Evolutionary conservation across 2,797 vertebrate genomes (phyloP).

Genomic region (Characodon lateralis): DNA sequence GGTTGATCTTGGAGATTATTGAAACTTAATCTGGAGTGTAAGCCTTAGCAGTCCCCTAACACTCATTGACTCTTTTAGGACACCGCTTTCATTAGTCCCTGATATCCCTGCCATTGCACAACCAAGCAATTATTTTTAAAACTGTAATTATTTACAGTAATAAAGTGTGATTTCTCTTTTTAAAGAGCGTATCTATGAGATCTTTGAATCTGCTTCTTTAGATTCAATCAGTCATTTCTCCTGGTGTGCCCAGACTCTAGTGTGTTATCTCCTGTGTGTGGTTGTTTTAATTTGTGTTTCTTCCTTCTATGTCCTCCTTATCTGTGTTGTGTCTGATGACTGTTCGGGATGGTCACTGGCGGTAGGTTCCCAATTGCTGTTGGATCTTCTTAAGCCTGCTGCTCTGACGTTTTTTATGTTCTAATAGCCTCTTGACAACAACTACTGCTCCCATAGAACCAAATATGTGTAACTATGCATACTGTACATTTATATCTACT

Average conservation of each 20-base stretch:
- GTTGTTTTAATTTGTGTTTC: conserved; percentile 99
- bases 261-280: conserved; percentile 88
- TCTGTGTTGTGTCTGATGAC: conserved; percentile 99
- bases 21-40: not conserved
- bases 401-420: conserved; percentile 81
- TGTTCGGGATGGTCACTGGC: conserved; percentile 98
- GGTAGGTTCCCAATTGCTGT: conserved; percentile 97
- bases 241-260: conserved; percentile 82
- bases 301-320: conserved; percentile 99
- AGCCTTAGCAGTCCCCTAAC: not conserved
- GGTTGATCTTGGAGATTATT: not conserved
- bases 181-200: conserved; percentile 20
- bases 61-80: conserved; percentile 10
- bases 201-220: conserved; percentile 48
- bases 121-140: conserved; percentile 9
- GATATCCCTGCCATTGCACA: conserved; percentile 8
- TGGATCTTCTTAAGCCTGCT: conserved; percentile 89
- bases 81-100: conserved; percentile 23
- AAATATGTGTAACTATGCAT: conserved; percentile 87
- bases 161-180: conserved; percentile 10
- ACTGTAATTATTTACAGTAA: conserved; percentile 36
- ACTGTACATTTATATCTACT: conserved; percentile 84
- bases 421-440: conserved; percentile 86
- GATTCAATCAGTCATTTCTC: conserved; percentile 89
- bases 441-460: conserved; percentile 85